Evolutionary conservation across 2,797 vertebrate genomes (phyloP).

Genomic region (Mormyrops attenuatus): DNA sequence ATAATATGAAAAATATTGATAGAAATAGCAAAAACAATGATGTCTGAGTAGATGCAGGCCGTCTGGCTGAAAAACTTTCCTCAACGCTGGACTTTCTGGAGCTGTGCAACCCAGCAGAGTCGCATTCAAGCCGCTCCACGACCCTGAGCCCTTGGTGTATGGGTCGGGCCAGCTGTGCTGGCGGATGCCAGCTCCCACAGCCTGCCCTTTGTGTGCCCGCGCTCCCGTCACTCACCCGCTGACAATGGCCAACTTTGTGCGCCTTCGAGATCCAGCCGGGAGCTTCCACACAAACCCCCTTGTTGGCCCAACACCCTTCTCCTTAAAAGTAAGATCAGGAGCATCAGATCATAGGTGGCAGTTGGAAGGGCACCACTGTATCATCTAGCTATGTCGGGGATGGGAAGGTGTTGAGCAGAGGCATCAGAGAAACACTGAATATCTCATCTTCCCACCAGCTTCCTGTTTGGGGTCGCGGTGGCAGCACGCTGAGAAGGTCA

Average conservation of each 20-base stretch:
- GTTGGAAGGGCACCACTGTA: background rate
- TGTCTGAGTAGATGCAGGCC: background rate
- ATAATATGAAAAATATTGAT: background rate
- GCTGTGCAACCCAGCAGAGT: background rate
- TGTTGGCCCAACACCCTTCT: background rate
- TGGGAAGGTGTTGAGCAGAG: background rate
- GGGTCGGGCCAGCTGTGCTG: slow-evolving; percentile 39
- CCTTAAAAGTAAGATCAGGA: background rate
- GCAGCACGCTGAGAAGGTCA: background rate
- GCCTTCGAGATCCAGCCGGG: background rate
- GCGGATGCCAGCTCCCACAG: slow-evolving; percentile 53
- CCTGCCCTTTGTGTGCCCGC: slow-evolving; percentile 57
- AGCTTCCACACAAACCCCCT: background rate
- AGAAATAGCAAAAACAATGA: background rate
- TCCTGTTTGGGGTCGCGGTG: background rate
- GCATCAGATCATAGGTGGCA: background rate
- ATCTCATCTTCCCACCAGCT: background rate
- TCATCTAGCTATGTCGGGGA: background rate
- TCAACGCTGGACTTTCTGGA: background rate
- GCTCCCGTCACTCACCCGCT: slow-evolving; percentile 50
- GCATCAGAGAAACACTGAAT: background rate
- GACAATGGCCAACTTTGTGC: slow-evolving; percentile 64
- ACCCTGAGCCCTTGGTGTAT: background rate
- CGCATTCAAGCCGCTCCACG: background rate
- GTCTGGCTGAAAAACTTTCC: background rate